Percentiles rank a stretch among this genome's conserved stretches.
phyloP scores from a whole-genome alignment of 2,888 invertebrate genomes.

The Chrysodeixis includens region DNA sequence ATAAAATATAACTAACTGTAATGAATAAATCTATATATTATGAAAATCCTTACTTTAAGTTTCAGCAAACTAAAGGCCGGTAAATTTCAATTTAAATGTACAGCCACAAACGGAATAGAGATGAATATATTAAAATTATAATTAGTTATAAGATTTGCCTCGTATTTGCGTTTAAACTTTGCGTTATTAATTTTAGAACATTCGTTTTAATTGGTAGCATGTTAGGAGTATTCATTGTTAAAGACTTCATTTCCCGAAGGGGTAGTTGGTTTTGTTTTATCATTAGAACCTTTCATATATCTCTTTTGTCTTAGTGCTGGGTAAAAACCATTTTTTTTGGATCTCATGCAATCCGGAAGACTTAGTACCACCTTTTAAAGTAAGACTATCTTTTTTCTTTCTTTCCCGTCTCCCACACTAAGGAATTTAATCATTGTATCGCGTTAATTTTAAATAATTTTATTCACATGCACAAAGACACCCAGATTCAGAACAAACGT shows the following conservation, averaged over 20 bases:
- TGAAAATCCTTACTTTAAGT: not conserved
- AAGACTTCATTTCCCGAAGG: not conserved
- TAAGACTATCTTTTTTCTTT: no score
- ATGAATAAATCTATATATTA: not conserved
- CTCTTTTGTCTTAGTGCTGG: no score
- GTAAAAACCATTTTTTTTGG: no score
- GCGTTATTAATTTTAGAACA: not conserved
- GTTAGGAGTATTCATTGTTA: not conserved
- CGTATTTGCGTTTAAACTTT: not conserved
- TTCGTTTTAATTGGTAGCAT: not conserved
- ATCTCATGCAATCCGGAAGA: no score
- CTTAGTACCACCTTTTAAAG: no score
- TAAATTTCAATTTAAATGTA: conserved; percentile 6
- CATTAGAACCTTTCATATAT: no score
- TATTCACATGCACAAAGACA: no score
- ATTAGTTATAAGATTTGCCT: not conserved
- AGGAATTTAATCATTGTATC: no score
- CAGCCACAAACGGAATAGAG: not conserved
- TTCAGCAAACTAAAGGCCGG: not conserved
- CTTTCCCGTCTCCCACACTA: no score
- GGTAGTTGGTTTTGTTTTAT: not conserved
- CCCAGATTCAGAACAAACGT: no score
- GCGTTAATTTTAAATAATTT: no score
- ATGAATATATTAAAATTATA: not conserved
- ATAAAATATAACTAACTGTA: not conserved